A percentile compares a stretch with the other conserved stretches of the same genome.
Conservation (phyloP, 2,113 vertebrate genomes). For the Brachyistius frenatus region DNA sequence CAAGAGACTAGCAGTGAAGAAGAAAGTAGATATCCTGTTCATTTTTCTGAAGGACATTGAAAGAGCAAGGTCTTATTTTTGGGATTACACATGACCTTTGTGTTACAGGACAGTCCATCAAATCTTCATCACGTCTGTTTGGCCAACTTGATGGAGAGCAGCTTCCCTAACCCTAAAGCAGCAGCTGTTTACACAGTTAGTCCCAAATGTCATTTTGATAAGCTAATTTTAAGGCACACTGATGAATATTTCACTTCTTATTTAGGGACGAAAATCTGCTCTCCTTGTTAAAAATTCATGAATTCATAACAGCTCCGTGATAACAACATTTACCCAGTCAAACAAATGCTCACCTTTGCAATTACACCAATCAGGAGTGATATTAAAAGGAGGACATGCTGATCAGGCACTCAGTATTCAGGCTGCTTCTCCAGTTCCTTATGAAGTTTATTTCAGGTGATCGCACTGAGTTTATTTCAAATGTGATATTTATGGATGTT, state of each 20-base stretch:
- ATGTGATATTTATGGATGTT: constrained; percentile 52
- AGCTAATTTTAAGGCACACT: constrained; percentile 37
- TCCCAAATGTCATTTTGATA: constrained; percentile 40
- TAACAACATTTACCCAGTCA: constrained; percentile 64
- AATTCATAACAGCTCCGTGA: constrained; percentile 51
- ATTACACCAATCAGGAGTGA: constrained; percentile 48
- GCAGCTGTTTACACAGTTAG: constrained; percentile 16
- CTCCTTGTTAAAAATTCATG: constrained; percentile 69
- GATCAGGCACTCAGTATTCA: constrained; percentile 32
- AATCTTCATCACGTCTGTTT: background rate
- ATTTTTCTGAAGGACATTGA: background rate
- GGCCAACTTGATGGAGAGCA: constrained; percentile 17
- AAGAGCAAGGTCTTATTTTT: constrained; percentile 19
- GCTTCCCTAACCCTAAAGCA: constrained; percentile 30
- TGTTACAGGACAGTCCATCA: background rate
- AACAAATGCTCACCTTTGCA: constrained; percentile 70
- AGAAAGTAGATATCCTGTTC: background rate
- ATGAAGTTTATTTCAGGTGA: constrained; percentile 46
- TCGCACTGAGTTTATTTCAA: constrained; percentile 37
- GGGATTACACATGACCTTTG: background rate
- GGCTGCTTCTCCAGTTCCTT: constrained; percentile 4
- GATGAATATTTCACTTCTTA: constrained; percentile 64
- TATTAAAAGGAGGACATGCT: constrained; percentile 29
- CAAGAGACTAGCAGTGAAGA: background rate
- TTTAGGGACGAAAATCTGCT: constrained; percentile 56